Percentiles rank a stretch among this genome's conserved stretches.
phyloP scores from a whole-genome alignment of 92 coral and sea anemone genomes.

The Palythoa grandiflora region DNA sequence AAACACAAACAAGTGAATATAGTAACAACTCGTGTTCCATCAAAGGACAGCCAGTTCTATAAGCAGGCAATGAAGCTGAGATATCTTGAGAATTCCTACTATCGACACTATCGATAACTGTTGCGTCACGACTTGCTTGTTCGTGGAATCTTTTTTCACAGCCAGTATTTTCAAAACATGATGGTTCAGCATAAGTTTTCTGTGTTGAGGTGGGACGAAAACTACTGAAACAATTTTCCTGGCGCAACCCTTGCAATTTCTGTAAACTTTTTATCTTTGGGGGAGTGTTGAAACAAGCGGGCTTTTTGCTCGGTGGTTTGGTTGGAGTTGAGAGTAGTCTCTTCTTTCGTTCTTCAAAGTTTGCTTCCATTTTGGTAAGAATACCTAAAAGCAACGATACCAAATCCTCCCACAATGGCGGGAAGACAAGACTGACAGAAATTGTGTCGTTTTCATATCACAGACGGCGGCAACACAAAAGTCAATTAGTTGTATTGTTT shows the following conservation, averaged over 20 bases:
- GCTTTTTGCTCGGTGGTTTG: slow-evolving; percentile 27
- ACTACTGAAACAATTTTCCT: background rate
- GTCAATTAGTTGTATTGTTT: background rate
- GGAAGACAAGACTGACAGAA: slow-evolving; percentile 12
- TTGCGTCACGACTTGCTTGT: background rate
- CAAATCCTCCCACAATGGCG: background rate
- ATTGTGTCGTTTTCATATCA: background rate
- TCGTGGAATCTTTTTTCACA: slow-evolving; percentile 22
- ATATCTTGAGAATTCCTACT: background rate
- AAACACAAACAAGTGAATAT: slow-evolving; percentile 38
- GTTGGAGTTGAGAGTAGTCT: slow-evolving; percentile 33
- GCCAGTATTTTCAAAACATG: background rate
- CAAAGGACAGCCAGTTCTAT: slow-evolving; percentile 46
- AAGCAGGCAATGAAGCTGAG: background rate
- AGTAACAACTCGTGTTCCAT: slow-evolving; percentile 44
- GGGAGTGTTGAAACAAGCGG: slow-evolving; percentile 32
- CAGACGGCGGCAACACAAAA: no score
- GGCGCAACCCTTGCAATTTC: slow-evolving; percentile 13
- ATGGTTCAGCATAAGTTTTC: slow-evolving; percentile 41
- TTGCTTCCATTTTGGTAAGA: slow-evolving; percentile 30
- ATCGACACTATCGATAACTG: no score
- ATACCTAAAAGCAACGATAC: background rate
- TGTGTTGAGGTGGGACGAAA: background rate
- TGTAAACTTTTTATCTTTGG: slow-evolving; percentile 18
- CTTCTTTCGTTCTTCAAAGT: slow-evolving; percentile 1